These are phyloP conservation scores for Marasmarcha lunaedactyla DNA, from an alignment of 2,888 invertebrate species.

Conservation along the genomic window DNA sequence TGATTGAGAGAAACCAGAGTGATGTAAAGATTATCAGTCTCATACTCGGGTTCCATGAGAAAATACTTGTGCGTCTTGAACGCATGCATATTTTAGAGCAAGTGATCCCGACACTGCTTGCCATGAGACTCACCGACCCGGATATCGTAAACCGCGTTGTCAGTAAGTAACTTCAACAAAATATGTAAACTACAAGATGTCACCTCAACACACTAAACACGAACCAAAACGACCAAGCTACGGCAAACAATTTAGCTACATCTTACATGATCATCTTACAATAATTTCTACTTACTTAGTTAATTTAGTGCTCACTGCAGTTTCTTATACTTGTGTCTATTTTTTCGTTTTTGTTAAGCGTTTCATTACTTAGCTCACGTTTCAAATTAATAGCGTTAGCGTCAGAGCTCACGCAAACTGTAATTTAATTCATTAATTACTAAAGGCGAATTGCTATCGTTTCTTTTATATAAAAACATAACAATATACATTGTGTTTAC, in stretches of 20 bases:
- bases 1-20: constrained; percentile 82
- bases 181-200: neutral
- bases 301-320: no score
- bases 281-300: no score
- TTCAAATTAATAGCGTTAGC: no score
- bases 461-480: neutral
- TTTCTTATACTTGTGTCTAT: no score
- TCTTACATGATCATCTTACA: no score
- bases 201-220: neutral
- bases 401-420: neutral
- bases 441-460: neutral
- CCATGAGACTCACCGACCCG: constrained; percentile 88
- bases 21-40: constrained; percentile 86
- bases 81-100: constrained; percentile 90
- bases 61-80: constrained; percentile 86
- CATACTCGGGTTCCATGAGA: constrained; percentile 83
- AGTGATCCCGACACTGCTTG: constrained; percentile 88
- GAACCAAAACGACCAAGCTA: neutral
- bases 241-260: no score
- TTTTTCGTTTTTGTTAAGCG: no score
- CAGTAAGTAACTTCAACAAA: constrained; percentile 77
- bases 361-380: no score
- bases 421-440: neutral
- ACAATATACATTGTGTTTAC: neutral
- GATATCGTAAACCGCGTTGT: constrained; percentile 91